Percentiles rank a stretch among this genome's conserved stretches.
Conservation (phyloP, 2,888 invertebrate species). For the Matsumyia berberina region DNA sequence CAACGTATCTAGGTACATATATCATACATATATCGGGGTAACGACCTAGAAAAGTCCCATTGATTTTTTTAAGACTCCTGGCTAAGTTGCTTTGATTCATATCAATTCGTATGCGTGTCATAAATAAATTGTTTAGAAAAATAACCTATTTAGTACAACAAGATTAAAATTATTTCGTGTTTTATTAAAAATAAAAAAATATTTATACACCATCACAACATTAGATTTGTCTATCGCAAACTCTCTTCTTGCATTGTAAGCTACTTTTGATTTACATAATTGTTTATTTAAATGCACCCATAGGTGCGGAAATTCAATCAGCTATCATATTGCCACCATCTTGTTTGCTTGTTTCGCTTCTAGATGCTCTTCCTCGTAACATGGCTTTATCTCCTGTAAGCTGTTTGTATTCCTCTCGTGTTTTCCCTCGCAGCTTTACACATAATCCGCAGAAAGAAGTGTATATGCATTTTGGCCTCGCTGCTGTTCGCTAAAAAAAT, state of each 20-base stretch:
- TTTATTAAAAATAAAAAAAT: too few relatives aligned
- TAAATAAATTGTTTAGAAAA: too few relatives aligned
- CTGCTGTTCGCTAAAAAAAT: constrained; percentile 15
- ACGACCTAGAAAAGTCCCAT: too few relatives aligned
- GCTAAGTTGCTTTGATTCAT: too few relatives aligned
- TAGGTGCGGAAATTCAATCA: constrained; percentile 29
- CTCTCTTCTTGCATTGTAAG: background rate
- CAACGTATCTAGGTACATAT: too few relatives aligned
- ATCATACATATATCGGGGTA: too few relatives aligned
- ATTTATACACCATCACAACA: too few relatives aligned
- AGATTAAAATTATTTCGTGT: too few relatives aligned
- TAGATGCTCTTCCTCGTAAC: constrained; percentile 49
- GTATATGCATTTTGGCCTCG: constrained; percentile 28
- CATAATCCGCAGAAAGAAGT: constrained; percentile 58
- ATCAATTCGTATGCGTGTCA: too few relatives aligned
- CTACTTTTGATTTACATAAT: constrained; percentile 19
- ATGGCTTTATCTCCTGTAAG: constrained; percentile 62
- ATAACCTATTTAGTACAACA: too few relatives aligned
- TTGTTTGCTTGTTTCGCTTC: constrained; percentile 2
- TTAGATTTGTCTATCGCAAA: too few relatives aligned
- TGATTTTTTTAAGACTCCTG: too few relatives aligned
- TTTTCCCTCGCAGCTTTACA: constrained; percentile 61
- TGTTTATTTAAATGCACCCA: constrained; percentile 28
- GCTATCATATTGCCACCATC: constrained; percentile 17
- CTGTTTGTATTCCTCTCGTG: constrained; percentile 59